Evolutionary conservation across 1,140 invertebrate genomes (phyloP).

Genomic region (Monomorium pharaonis): DNA sequence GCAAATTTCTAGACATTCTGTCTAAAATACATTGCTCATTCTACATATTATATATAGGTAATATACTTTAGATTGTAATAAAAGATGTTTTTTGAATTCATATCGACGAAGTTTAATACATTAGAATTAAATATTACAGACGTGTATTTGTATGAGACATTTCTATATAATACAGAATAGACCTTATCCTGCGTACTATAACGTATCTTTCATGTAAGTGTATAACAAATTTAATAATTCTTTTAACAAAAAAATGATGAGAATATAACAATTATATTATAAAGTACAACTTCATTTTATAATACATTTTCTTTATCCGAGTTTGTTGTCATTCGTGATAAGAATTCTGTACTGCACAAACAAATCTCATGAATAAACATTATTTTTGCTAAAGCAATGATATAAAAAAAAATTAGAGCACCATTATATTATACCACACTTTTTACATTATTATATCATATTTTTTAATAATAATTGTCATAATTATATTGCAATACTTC

Average conservation of each 20-base stretch:
- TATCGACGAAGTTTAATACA: conserved; percentile 45
- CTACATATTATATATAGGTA: no score
- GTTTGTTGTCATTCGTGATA: background rate
- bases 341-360: background rate
- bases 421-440: conserved; percentile 45
- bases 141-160: conserved; percentile 41
- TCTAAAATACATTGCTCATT: no score
- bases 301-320: background rate
- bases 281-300: conserved; percentile 25
- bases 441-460: conserved; percentile 26
- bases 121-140: conserved; percentile 42
- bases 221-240: conserved; percentile 42
- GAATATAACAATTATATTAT: conserved; percentile 36
- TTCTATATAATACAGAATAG: conserved; percentile 53
- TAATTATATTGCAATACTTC: background rate
- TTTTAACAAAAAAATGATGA: conserved; percentile 23
- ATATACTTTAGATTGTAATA: no score
- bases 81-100: background rate
- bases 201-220: conserved; percentile 26
- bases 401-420: conserved; percentile 28
- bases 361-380: conserved; percentile 10
- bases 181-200: conserved; percentile 7
- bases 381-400: background rate
- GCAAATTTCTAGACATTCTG: no score
- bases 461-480: conserved; percentile 6